phyloP scores from a whole-genome alignment of 2,888 invertebrate genomes.

The Nemoura dubitans region DNA sequence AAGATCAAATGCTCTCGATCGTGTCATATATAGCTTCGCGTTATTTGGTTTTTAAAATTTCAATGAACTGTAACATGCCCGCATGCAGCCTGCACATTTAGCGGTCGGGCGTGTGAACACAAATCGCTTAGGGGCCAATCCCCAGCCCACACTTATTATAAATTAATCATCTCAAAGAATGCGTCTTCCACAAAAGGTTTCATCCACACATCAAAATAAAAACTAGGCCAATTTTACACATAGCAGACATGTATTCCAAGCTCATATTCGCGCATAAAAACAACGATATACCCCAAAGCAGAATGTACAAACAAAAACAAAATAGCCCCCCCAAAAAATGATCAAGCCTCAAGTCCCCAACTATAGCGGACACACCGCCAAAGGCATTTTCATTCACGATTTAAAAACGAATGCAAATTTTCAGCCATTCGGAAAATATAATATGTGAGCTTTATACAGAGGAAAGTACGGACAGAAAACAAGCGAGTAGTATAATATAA shows the following conservation, averaged over 20 bases:
- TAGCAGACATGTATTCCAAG: background rate
- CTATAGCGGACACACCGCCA: too few species aligned
- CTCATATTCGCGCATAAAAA: background rate
- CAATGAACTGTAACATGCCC: too few species aligned
- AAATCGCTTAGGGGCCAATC: too few species aligned
- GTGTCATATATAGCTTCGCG: too few species aligned
- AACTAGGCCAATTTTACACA: background rate
- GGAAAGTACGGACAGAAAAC: background rate
- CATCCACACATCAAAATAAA: background rate
- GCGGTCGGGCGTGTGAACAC: too few species aligned
- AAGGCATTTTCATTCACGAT: background rate
- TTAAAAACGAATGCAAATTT: constrained; percentile 28
- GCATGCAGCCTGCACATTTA: too few species aligned
- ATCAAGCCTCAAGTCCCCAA: too few species aligned
- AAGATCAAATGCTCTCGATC: too few species aligned
- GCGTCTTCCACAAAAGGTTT: constrained; percentile 1
- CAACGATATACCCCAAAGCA: background rate
- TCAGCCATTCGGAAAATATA: background rate
- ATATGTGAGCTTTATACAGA: constrained; percentile 18
- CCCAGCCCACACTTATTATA: too few species aligned
- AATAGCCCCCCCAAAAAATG: background rate
- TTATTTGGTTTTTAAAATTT: too few species aligned
- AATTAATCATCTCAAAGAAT: background rate
- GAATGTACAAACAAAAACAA: background rate
- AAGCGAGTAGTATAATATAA: background rate